Conservation (phyloP, 2,113 vertebrate genomes). For the Anser cygnoides region DNA sequence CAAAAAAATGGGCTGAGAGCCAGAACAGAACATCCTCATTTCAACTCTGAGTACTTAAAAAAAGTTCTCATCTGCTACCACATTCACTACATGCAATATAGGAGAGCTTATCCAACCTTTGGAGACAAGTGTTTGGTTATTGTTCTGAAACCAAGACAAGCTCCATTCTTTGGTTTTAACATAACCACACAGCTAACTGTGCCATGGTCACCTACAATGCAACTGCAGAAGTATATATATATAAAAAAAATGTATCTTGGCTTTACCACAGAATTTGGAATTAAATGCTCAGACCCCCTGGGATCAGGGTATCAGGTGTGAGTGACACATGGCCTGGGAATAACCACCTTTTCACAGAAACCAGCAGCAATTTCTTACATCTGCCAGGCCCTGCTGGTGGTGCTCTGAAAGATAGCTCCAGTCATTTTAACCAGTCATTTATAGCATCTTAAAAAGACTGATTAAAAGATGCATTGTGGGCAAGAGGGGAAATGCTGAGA, state of each 20-base stretch:
- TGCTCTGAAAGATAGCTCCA: background rate
- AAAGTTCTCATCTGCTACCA: background rate
- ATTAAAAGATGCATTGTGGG: background rate
- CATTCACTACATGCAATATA: background rate
- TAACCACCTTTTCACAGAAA: background rate
- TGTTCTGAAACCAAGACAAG: background rate
- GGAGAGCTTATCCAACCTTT: background rate
- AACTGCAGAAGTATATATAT: background rate
- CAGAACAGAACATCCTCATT: background rate
- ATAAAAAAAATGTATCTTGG: background rate
- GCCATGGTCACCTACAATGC: background rate
- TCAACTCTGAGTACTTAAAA: background rate
- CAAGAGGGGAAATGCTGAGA: background rate
- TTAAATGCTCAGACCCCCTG: background rate
- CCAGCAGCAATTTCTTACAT: background rate
- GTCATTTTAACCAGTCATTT: background rate
- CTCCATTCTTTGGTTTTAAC: background rate
- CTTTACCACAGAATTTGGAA: background rate
- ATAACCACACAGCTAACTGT: background rate
- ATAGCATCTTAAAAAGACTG: background rate
- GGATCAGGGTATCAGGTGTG: background rate
- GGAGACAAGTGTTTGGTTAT: background rate
- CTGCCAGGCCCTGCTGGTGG: background rate
- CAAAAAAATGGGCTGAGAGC: background rate
- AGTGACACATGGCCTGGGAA: background rate